These are phyloP conservation scores for Anoura caudifer DNA, from an alignment of 2,113 vertebrate species.

Conservation along the genomic window DNA sequence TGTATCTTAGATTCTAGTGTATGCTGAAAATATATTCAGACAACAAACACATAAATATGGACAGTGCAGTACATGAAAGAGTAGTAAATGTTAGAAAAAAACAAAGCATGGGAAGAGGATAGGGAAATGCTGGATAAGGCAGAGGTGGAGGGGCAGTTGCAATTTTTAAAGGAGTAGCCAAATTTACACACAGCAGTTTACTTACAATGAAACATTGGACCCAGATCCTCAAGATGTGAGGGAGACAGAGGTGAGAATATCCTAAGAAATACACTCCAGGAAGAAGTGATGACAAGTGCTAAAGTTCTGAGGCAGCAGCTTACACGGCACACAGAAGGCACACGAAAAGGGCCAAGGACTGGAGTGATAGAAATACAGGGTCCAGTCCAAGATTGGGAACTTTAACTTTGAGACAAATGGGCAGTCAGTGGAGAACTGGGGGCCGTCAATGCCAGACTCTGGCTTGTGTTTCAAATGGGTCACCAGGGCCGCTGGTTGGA, in stretches of 20 bases:
- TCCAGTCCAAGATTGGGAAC: fast-evolving
- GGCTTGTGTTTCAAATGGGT: neutral
- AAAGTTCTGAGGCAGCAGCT: neutral
- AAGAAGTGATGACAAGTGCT: neutral
- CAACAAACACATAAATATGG: neutral
- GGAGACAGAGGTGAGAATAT: neutral
- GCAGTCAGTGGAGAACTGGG: neutral
- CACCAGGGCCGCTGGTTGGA: neutral
- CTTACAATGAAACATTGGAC: neutral
- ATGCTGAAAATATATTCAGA: neutral
- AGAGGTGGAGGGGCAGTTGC: neutral
- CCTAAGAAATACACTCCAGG: neutral
- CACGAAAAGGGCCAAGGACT: neutral
- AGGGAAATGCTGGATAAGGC: neutral
- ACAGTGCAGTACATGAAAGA: neutral
- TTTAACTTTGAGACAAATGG: neutral
- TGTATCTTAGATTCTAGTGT: neutral
- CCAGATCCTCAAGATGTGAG: neutral
- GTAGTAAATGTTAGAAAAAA: neutral
- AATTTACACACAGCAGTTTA: neutral
- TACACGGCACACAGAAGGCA: neutral
- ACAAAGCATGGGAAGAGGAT: neutral
- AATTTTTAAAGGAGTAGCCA: neutral
- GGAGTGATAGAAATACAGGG: fast-evolving
- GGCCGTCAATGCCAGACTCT: neutral